Evolutionary conservation across 2,113 vertebrate genomes (phyloP).

Genomic region (Strix aluco): DNA sequence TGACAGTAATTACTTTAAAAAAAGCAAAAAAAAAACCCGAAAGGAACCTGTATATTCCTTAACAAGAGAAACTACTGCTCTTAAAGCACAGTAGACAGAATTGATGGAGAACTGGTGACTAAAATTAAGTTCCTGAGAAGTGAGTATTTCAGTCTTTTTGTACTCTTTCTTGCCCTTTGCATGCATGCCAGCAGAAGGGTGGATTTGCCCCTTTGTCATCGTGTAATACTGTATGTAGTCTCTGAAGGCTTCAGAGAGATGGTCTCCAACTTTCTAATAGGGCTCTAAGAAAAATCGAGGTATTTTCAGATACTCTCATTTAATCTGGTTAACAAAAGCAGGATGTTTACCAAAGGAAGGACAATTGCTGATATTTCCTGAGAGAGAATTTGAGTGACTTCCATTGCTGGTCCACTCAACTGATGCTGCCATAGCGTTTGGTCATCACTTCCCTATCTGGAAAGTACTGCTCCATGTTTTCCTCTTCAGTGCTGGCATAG

Average conservation of each 20-base stretch:
- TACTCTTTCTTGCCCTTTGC: neutral
- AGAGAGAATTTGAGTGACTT: neutral
- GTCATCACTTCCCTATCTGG: neutral
- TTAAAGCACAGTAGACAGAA: neutral
- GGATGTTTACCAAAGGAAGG: neutral
- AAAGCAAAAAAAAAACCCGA: neutral
- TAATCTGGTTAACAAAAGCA: neutral
- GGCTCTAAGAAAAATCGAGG: neutral
- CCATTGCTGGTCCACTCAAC: neutral
- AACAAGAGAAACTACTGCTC: neutral
- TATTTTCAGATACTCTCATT: neutral
- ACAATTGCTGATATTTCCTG: neutral
- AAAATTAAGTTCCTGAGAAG: neutral
- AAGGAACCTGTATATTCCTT: neutral
- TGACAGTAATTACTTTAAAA: neutral
- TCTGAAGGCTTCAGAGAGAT: neutral
- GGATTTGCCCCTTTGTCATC: neutral
- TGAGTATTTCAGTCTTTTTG: neutral
- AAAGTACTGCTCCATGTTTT: neutral
- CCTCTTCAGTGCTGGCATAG: neutral
- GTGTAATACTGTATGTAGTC: neutral
- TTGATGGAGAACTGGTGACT: neutral
- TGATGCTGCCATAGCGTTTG: neutral
- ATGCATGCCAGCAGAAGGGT: neutral
- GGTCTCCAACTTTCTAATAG: neutral